Conservation (phyloP, 2,888 invertebrate genomes). For the Psococerastis gibbosa region DNA sequence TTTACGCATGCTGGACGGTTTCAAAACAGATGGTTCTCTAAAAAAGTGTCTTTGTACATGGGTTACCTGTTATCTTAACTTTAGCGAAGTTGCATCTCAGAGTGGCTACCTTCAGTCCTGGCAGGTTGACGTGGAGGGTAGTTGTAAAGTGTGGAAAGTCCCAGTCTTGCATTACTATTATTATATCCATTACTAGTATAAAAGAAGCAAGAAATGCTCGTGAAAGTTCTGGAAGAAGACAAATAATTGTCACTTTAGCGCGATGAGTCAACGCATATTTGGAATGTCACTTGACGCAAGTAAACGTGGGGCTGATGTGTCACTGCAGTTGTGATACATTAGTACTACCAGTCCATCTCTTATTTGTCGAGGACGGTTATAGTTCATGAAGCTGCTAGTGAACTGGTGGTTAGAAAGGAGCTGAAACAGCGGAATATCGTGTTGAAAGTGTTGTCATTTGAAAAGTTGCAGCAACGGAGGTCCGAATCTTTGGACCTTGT, state of each 20-base stretch:
- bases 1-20: too few relatives aligned
- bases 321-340: not conserved
- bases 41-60: not conserved
- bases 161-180: constrained; percentile 34
- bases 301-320: not conserved
- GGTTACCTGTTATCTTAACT: constrained; percentile 27
- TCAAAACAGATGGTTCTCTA: too few relatives aligned
- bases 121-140: constrained; percentile 30
- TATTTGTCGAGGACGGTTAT: too few relatives aligned
- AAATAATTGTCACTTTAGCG: too few relatives aligned
- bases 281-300: not conserved
- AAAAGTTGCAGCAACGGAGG: too few relatives aligned
- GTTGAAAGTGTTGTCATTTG: not conserved
- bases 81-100: constrained; percentile 24
- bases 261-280: not conserved
- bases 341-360: not conserved
- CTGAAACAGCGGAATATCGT: too few relatives aligned
- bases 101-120: constrained; percentile 25
- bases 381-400: too few relatives aligned
- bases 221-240: constrained; percentile 24
- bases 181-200: constrained; percentile 30
- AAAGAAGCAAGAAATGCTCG: constrained; percentile 30
- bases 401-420: too few relatives aligned
- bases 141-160: constrained; percentile 32
- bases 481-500: too few relatives aligned